phyloP scores from a whole-genome alignment of 2,797 vertebrate species.

The Prionace glauca region DNA sequence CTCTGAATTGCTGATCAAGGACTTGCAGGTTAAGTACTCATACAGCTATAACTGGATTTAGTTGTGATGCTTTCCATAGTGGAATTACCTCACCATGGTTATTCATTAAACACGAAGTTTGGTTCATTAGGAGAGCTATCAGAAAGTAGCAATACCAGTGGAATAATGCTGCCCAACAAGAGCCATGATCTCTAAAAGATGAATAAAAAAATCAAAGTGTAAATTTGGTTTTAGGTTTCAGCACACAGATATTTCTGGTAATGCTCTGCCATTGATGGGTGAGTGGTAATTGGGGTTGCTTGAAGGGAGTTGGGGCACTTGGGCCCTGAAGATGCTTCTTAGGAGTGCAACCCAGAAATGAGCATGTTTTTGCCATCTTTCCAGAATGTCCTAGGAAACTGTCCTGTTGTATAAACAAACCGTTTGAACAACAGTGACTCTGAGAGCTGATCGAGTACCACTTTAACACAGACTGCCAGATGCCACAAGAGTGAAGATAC shows the following conservation, averaged over 20 bases:
- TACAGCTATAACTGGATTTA: neutral
- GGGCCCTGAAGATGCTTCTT: neutral
- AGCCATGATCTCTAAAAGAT: neutral
- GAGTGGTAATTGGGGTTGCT: neutral
- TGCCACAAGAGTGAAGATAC: neutral
- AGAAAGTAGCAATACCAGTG: neutral
- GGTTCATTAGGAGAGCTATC: neutral
- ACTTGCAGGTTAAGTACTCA: neutral
- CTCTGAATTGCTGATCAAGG: neutral
- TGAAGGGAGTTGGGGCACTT: neutral
- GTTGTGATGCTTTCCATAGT: neutral
- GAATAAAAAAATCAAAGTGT: neutral
- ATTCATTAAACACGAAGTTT: neutral
- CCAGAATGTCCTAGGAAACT: neutral
- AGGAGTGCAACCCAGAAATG: neutral
- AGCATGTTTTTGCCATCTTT: neutral
- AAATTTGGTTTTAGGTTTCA: neutral
- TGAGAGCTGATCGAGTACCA: neutral
- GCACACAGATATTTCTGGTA: neutral
- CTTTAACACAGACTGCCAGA: neutral
- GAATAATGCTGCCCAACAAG: neutral
- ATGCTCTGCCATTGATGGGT: neutral
- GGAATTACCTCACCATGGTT: neutral
- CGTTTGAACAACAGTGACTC: neutral
- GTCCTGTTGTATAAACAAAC: neutral